Percentiles rank a stretch among this genome's conserved stretches.
phyloP scores from a whole-genome alignment of 1,140 invertebrate genomes.

The Drosophila auraria region DNA sequence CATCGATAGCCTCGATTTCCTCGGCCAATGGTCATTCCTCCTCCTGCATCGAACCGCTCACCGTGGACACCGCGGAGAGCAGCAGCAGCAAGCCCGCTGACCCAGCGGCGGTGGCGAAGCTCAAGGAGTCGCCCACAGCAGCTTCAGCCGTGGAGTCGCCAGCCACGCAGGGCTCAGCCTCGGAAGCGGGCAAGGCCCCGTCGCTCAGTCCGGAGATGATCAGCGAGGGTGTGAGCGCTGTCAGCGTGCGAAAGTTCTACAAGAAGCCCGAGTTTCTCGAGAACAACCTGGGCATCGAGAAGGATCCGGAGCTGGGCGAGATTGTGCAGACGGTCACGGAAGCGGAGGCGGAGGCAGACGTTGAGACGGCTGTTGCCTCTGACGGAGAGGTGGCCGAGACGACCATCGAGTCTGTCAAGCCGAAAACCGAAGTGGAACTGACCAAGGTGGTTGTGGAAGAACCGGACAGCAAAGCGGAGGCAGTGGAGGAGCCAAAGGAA shows the following conservation, averaged over 20 bases:
- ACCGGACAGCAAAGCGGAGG: constrained; percentile 8
- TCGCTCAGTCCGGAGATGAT: constrained; percentile 79
- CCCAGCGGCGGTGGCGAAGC: not conserved
- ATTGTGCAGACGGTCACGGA: constrained; percentile 77
- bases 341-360: constrained; percentile 1
- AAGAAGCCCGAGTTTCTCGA: constrained; percentile 84
- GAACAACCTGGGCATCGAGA: constrained; percentile 84
- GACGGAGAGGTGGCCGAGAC: not conserved
- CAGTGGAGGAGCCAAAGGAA: not conserved
- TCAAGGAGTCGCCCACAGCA: constrained; percentile 15
- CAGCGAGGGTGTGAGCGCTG: constrained; percentile 79
- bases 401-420: not conserved
- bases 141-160: not conserved
- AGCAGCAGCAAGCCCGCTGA: constrained; percentile 8
- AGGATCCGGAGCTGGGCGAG: constrained; percentile 83
- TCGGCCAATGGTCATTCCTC: constrained; percentile 49
- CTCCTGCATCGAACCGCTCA: constrained; percentile 59
- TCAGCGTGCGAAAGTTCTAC: constrained; percentile 83
- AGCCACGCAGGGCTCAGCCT: not conserved
- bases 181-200: constrained; percentile 51
- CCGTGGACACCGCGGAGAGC: constrained; percentile 54
- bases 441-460: constrained; percentile 12
- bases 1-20: not conserved
- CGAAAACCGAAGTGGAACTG: not conserved
- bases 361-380: not conserved